Base-by-base conservation (phyloP, 2,888 invertebrate species). In the Carabus problematicus region DNA sequence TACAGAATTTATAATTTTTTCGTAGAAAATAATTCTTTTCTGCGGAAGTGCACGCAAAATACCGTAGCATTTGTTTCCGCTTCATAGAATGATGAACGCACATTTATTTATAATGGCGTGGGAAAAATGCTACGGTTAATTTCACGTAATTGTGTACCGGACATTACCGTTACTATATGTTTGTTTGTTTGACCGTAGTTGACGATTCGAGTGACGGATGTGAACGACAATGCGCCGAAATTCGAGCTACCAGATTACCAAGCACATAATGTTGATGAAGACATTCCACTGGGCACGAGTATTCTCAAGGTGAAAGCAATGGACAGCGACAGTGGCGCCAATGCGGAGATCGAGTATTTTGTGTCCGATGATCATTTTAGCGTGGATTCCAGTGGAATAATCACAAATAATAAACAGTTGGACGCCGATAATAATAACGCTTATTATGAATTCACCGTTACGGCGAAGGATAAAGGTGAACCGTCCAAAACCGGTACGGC, bases 351-450 rank as follows among this genome's bases (percentile, higher is more conserved):
- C 71, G 94, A 94, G 79, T 97, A 97, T 82, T 84, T 93, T 47
- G 94, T 97, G 16, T 89, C 92, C 74, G 95, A 97, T 80, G 95
- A 95, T 78, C 95, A 97, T 82, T 98, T 98, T 81, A 92, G 92
- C 72, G 95, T 98, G 9, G 96, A 97, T 80, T 89, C 93, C 8
- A 93, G 91, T 77, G 97, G 97, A 45, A 92, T 95, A 64, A 96
- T 97, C 72, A 93, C 93, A 60, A 95, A 95, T 79, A 94, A 94
- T 80, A 94, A 94, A 78, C 94, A 95, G 79, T 84, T 97, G 67
- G 97, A 97, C 78, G 97, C 97, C 6, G 97, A 97, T 79, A 96
- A 97, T 79, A 96, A 97, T 79, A 96, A 96, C 80, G 96, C 96
- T 52, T 97, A 97, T 81, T 97, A 97, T 78, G 96, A 98, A 81